These are phyloP conservation scores for Trachymyrmex septentrionalis DNA, from an alignment of 1,140 invertebrate genomes.

Conservation along the genomic window DNA sequence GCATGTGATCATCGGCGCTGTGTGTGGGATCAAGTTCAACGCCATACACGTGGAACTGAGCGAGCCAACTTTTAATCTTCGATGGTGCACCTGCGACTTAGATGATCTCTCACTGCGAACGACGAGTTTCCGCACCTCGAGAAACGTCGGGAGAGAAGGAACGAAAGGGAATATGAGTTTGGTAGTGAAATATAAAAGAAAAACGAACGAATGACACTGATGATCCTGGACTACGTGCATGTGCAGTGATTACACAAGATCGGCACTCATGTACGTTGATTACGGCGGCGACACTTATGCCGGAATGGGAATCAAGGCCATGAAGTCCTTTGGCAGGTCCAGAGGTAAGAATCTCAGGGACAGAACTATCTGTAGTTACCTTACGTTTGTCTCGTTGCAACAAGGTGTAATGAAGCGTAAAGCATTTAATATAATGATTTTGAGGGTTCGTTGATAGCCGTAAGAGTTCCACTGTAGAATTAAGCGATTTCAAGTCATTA, in stretches of 20 bases:
- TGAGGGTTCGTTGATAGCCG: constrained; percentile 3
- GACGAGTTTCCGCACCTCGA: constrained; percentile 3
- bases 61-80: background rate
- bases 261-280: constrained; percentile 85
- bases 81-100: background rate
- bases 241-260: constrained; percentile 76
- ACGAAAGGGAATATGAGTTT: background rate
- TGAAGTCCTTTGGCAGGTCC: constrained; percentile 87
- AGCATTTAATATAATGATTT: constrained; percentile 33
- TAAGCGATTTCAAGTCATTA: background rate
- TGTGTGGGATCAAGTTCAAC: background rate
- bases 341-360: constrained; percentile 82
- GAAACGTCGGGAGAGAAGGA: constrained; percentile 7
- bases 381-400: constrained; percentile 17
- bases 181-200: background rate
- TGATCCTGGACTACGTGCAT: constrained; percentile 74
- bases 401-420: constrained; percentile 37
- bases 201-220: constrained; percentile 66
- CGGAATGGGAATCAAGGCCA: constrained; percentile 88
- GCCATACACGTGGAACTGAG: background rate
- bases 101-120: constrained; percentile 11
- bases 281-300: constrained; percentile 82
- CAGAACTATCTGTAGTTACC: background rate
- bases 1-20: constrained; percentile 7
- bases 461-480: constrained; percentile 2